A percentile compares a stretch with the other conserved stretches of the same genome.
Conservation (phyloP, 2,888 invertebrate species). For the Spilarctia lutea region DNA sequence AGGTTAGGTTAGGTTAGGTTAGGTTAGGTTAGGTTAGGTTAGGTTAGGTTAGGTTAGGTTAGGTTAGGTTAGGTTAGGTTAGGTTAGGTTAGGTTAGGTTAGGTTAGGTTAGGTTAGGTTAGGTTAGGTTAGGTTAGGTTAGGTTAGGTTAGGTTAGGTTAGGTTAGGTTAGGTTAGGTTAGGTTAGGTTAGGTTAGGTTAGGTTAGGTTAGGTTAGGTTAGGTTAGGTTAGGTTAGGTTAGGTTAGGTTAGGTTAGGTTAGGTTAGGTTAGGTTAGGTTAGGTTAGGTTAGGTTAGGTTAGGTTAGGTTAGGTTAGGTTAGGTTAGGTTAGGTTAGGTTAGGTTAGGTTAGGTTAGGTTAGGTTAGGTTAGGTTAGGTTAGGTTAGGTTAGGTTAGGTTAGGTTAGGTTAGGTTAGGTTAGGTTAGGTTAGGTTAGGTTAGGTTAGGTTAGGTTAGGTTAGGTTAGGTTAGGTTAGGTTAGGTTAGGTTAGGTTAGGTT, state of each 20-base stretch:
- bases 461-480: conserved; percentile 29
- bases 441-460: conserved; percentile 27
- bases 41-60: conserved; percentile 25
- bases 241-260: conserved; percentile 36
- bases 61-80: conserved; percentile 32
- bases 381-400: conserved; percentile 46
- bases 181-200: conserved; percentile 34
- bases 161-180: conserved; percentile 34
- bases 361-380: conserved; percentile 36
- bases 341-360: conserved; percentile 32
- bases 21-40: conserved; percentile 34
- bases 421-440: conserved; percentile 15
- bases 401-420: conserved; percentile 41
- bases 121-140: conserved; percentile 34
- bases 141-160: conserved; percentile 34
- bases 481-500: conserved; percentile 28
- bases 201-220: conserved; percentile 26
- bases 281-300: conserved; percentile 24
- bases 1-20: conserved; percentile 32
- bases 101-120: conserved; percentile 18
- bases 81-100: conserved; percentile 24
- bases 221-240: conserved; percentile 27
- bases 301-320: conserved; percentile 28
- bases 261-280: conserved; percentile 38
- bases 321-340: conserved; percentile 40